phyloP scores from a whole-genome alignment of 2,888 invertebrate species.

The Melieria crassipennis region DNA sequence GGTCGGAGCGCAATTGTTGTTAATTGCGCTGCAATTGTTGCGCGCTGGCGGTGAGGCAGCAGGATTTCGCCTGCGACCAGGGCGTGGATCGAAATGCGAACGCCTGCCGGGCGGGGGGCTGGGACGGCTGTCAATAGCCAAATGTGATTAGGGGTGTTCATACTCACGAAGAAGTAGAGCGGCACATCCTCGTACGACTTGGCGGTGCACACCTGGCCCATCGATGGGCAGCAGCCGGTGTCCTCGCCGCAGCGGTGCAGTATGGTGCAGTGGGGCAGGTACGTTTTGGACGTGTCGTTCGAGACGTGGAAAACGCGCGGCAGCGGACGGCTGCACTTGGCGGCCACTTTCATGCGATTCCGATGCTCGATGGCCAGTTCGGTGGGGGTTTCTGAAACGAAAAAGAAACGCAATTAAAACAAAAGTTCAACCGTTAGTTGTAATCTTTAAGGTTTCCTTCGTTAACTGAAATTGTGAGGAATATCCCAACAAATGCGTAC shows the following conservation, averaged over 20 bases:
- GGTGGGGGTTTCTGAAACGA: constrained; percentile 50
- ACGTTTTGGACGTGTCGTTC: constrained; percentile 71
- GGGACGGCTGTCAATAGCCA: too few species aligned
- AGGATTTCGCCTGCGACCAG: too few species aligned
- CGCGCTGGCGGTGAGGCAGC: neutral
- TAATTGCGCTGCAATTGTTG: constrained; percentile 9
- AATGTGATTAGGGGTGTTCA: constrained; percentile 6
- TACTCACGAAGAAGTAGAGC: constrained; percentile 58
- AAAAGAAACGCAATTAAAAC: constrained; percentile 18
- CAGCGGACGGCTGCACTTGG: constrained; percentile 53
- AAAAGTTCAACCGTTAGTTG: too few species aligned
- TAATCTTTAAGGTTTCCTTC: too few species aligned
- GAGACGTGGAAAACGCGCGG: constrained; percentile 56
- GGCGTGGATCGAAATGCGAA: too few species aligned
- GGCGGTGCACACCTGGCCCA: constrained; percentile 78
- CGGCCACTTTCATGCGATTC: constrained; percentile 50
- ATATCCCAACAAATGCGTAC: too few species aligned
- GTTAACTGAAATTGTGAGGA: too few species aligned
- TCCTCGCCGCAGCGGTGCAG: constrained; percentile 87
- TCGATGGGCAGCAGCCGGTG: constrained; percentile 83
- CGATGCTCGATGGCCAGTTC: constrained; percentile 48
- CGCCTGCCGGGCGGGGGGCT: too few species aligned
- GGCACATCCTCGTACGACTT: constrained; percentile 69
- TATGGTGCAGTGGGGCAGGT: constrained; percentile 85
- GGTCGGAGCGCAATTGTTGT: constrained; percentile 2